A percentile compares a stretch with the other conserved stretches of the same genome.
Evolutionary conservation across 2,113 vertebrate genomes (phyloP).

Genomic region (Psittacula cyanocephala): DNA sequence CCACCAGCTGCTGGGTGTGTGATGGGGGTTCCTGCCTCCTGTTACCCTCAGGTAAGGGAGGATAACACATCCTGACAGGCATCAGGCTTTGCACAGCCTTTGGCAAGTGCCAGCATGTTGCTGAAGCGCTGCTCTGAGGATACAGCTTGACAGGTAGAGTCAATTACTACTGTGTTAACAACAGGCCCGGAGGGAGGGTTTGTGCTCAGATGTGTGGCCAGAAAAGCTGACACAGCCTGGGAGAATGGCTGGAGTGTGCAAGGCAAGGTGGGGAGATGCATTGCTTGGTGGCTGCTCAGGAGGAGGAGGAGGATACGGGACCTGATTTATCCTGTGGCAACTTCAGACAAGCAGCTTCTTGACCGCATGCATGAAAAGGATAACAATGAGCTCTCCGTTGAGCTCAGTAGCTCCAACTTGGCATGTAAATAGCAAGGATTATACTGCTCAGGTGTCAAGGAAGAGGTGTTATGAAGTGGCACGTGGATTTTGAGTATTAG

Average conservation of each 20-base stretch:
- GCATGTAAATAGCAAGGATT: not conserved
- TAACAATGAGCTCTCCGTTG: not conserved
- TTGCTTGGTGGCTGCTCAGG: not conserved
- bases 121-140: not conserved
- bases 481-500: not conserved
- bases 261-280: not conserved
- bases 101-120: not conserved
- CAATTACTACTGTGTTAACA: not conserved
- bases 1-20: not conserved
- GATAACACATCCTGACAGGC: not conserved
- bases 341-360: not conserved
- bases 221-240: not conserved
- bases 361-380: not conserved
- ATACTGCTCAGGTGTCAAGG: not conserved
- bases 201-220: fast-evolving
- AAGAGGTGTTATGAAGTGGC: not conserved
- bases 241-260: not conserved
- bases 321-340: not conserved
- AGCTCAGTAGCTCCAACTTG: not conserved
- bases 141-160: not conserved
- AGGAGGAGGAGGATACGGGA: not conserved
- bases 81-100: not conserved
- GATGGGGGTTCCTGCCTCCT: not conserved
- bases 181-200: not conserved
- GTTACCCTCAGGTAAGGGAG: not conserved